phyloP scores from a whole-genome alignment of 2,113 vertebrate genomes.

The Spheniscus mendiculus region DNA sequence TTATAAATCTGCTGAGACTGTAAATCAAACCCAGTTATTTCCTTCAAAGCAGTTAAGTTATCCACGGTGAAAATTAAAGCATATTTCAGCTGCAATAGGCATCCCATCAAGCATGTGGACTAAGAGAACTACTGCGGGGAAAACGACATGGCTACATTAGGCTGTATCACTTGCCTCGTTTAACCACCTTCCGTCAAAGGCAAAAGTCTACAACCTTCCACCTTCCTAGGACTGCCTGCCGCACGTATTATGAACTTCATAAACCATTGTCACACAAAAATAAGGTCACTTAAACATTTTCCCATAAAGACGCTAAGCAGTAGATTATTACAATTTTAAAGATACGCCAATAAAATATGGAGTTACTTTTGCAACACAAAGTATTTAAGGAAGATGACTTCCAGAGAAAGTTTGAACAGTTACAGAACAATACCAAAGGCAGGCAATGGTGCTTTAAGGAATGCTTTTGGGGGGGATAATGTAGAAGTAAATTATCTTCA shows the following conservation, averaged over 20 bases:
- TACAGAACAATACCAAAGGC: not conserved
- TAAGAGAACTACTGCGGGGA: not conserved
- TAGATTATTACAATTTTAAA: not conserved
- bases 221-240: not conserved
- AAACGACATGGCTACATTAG: not conserved
- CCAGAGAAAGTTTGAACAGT: not conserved
- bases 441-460: not conserved
- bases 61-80: slow-evolving; percentile 61
- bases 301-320: not conserved
- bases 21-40: slow-evolving; percentile 67
- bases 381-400: not conserved
- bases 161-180: not conserved
- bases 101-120: not conserved
- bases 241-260: not conserved
- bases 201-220: not conserved
- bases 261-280: not conserved
- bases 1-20: slow-evolving; percentile 39
- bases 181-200: not conserved
- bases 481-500: not conserved
- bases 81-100: slow-evolving; percentile 45
- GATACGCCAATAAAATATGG: not conserved
- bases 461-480: not conserved
- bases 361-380: not conserved
- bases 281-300: not conserved
- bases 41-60: slow-evolving; percentile 61